Percentiles rank a stretch among this genome's conserved stretches.
These are phyloP conservation scores for Drosophila takahashii DNA, from an alignment of 1,140 invertebrate species.

Conservation along the genomic window DNA sequence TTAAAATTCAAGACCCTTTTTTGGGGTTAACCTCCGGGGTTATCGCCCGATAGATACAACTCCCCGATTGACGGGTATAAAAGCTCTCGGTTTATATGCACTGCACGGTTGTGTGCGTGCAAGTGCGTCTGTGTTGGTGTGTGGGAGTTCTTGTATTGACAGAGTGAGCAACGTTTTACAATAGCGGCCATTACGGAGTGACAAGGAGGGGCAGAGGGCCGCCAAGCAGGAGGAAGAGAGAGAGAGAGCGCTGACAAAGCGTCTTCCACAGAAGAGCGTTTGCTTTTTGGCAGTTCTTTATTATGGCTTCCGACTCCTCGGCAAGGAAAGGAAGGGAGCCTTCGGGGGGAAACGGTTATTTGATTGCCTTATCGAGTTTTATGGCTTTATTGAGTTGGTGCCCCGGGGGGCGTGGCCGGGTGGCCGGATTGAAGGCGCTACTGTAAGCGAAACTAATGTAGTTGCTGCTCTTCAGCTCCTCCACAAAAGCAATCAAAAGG, in stretches of 20 bases:
- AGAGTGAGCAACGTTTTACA: constrained; percentile 50
- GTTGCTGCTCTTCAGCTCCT: constrained; percentile 46
- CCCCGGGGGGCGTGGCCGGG: constrained; percentile 57
- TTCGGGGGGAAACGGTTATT: constrained; percentile 37
- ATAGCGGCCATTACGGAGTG: constrained; percentile 53
- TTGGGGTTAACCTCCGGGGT: constrained; percentile 4
- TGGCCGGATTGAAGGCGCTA: constrained; percentile 18
- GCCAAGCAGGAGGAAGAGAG: constrained; percentile 2
- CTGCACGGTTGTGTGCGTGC: constrained; percentile 9
- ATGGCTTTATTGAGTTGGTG: constrained; percentile 73
- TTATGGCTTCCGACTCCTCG: constrained; percentile 62
- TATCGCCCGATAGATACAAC: neutral
- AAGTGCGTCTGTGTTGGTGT: constrained; percentile 22
- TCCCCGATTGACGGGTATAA: constrained; percentile 11
- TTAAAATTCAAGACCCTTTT: neutral
- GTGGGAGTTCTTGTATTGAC: constrained; percentile 64
- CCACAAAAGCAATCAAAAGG: constrained; percentile 48
- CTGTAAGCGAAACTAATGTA: constrained; percentile 64
- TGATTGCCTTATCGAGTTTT: constrained; percentile 78
- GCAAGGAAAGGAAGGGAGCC: neutral
- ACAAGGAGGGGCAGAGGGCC: constrained; percentile 12
- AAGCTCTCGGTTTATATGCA: constrained; percentile 18
- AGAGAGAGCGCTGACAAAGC: constrained; percentile 55
- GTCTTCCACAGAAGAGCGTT: constrained; percentile 52
- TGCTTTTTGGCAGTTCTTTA: constrained; percentile 78